Conservation (phyloP, 2,797 vertebrate genomes). For the Danio aesculapii region DNA sequence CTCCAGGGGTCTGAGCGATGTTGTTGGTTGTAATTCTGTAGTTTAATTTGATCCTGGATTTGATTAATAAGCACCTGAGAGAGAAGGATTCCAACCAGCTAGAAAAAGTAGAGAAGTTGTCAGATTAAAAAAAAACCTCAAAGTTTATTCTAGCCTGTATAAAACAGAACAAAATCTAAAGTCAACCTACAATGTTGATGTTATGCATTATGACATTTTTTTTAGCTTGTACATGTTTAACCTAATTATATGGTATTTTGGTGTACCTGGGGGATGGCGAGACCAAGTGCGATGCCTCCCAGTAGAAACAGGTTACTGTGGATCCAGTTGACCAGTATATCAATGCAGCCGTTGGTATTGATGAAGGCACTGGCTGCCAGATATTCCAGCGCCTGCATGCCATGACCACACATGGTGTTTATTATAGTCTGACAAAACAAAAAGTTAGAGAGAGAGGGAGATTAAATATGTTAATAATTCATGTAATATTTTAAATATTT, state of each 20-base stretch:
- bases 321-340: slow-evolving; percentile 92
- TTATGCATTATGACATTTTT: too few species aligned
- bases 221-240: too few species aligned
- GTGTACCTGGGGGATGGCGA: slow-evolving; percentile 91
- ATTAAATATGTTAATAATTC: not conserved
- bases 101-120: slow-evolving; percentile 50
- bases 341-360: slow-evolving; percentile 92
- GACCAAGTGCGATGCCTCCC: slow-evolving; percentile 87
- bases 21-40: slow-evolving; percentile 88
- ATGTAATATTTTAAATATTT: not conserved
- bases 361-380: slow-evolving; percentile 79
- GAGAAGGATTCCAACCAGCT: slow-evolving; percentile 92
- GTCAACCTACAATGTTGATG: not conserved
- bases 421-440: slow-evolving; percentile 78
- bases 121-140: not conserved
- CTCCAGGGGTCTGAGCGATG: slow-evolving; percentile 87
- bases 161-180: not conserved
- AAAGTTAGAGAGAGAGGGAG: not conserved
- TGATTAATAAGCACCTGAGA: slow-evolving; percentile 92
- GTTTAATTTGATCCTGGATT: slow-evolving; percentile 90
- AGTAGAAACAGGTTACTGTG: slow-evolving; percentile 93
- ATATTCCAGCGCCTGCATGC: slow-evolving; percentile 80
- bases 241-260: not conserved
- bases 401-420: slow-evolving; percentile 95
- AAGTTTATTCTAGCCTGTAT: not conserved